Conservation (phyloP, 2,797 vertebrate genomes). For the Octomys mimax region DNA sequence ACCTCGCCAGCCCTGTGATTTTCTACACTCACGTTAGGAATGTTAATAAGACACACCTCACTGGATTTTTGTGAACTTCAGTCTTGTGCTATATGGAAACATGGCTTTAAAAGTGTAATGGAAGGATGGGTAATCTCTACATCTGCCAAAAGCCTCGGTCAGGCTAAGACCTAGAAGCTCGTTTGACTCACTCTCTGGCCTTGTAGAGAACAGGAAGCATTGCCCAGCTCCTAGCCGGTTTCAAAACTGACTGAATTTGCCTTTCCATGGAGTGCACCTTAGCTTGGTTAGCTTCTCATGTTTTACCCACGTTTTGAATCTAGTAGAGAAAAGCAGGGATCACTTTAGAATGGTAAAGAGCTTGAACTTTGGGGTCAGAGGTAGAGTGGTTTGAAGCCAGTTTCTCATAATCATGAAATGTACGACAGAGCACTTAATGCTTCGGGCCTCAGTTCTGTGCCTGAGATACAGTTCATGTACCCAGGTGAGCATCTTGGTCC, state of each 20-base stretch:
- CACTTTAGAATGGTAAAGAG: background rate
- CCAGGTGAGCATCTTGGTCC: background rate
- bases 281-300: background rate
- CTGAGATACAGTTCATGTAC: background rate
- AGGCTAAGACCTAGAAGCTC: background rate
- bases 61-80: background rate
- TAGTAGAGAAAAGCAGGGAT: background rate
- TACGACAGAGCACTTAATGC: background rate
- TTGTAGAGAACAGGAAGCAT: background rate
- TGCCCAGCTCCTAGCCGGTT: background rate
- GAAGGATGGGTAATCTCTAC: background rate
- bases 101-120: background rate
- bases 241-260: background rate
- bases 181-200: background rate
- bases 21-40: background rate
- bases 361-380: background rate
- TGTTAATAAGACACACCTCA: background rate
- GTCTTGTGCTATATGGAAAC: background rate
- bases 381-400: background rate
- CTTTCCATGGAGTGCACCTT: background rate
- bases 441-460: background rate
- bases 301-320: background rate
- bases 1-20: background rate
- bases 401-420: background rate
- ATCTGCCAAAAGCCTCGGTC: background rate